Conservation (phyloP, 1,140 invertebrate genomes). For the Plectus sambesii region DNA sequence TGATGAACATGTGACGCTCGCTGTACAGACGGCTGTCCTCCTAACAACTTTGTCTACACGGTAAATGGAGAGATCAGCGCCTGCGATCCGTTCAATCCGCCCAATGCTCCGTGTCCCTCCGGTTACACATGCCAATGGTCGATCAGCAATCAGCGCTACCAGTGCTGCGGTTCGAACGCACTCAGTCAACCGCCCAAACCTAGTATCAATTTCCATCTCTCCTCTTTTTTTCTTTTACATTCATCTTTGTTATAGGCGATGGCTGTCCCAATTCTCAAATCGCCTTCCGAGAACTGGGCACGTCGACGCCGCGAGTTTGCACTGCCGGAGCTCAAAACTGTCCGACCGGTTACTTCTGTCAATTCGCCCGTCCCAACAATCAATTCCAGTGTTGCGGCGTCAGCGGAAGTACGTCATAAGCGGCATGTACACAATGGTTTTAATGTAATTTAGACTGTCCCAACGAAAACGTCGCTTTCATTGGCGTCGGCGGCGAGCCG, state of each 20-base stretch:
- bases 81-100: slow-evolving; percentile 25
- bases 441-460: slow-evolving; percentile 22
- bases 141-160: slow-evolving; percentile 19
- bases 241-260: too few relatives aligned
- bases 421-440: too few relatives aligned
- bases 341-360: slow-evolving; percentile 22
- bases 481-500: slow-evolving; percentile 20
- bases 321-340: slow-evolving; percentile 20
- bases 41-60: slow-evolving; percentile 19
- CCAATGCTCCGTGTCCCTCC: slow-evolving; percentile 22
- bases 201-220: too few relatives aligned
- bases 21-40: slow-evolving; percentile 17
- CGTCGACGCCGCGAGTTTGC: slow-evolving; percentile 19
- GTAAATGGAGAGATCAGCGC: slow-evolving; percentile 22
- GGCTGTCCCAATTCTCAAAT: slow-evolving; percentile 21
- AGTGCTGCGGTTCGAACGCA: slow-evolving; percentile 23
- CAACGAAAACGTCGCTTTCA: slow-evolving; percentile 18
- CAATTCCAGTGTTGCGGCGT: slow-evolving; percentile 28
- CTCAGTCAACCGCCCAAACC: slow-evolving; percentile 10
- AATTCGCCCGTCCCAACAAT: slow-evolving; percentile 19
- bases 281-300: slow-evolving; percentile 16
- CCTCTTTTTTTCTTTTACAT: too few relatives aligned
- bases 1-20: too few relatives aligned
- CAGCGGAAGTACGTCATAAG: too few relatives aligned
- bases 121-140: slow-evolving; percentile 26